Percentiles rank a stretch among this genome's conserved stretches.
These are phyloP conservation scores for Coelopa pilipes DNA, from an alignment of 2,888 invertebrate genomes.

Conservation along the genomic window DNA sequence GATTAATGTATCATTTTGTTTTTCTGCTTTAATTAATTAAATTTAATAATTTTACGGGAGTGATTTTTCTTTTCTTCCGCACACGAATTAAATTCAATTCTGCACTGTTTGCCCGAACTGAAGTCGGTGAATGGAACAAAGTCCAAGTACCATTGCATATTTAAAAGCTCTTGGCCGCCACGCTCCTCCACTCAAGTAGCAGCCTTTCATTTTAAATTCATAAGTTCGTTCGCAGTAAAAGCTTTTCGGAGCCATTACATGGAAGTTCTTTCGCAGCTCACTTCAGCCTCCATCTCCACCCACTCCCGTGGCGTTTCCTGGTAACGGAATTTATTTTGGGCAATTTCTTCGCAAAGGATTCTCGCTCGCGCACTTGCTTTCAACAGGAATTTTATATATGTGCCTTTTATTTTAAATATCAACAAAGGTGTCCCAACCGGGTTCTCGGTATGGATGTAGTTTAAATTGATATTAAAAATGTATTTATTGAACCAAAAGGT, in stretches of 20 bases:
- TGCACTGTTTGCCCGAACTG: neutral
- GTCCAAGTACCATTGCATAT: constrained; percentile 8
- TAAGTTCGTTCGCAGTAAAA: constrained; percentile 22
- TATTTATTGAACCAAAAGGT: no score
- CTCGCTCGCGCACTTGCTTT: no score
- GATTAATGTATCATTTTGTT: neutral
- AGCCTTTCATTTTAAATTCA: constrained; percentile 35
- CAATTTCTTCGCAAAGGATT: constrained; percentile 7
- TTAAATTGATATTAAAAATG: no score
- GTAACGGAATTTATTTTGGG: neutral
- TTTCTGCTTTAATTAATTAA: neutral
- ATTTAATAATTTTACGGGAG: constrained; percentile 1
- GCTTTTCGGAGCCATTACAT: constrained; percentile 23
- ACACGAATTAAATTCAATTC: neutral
- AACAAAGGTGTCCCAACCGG: no score
- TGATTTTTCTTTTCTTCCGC: neutral
- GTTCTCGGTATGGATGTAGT: no score
- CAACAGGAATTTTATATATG: no score
- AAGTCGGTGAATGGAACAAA: neutral
- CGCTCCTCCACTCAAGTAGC: constrained; percentile 8
- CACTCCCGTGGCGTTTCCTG: no score
- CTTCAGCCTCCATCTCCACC: no score
- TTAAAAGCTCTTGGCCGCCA: constrained; percentile 1
- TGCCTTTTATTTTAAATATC: no score
- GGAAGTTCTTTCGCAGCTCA: neutral